Base-by-base conservation (phyloP, 2,888 invertebrate genomes). In the Ptilodon capucinus region DNA sequence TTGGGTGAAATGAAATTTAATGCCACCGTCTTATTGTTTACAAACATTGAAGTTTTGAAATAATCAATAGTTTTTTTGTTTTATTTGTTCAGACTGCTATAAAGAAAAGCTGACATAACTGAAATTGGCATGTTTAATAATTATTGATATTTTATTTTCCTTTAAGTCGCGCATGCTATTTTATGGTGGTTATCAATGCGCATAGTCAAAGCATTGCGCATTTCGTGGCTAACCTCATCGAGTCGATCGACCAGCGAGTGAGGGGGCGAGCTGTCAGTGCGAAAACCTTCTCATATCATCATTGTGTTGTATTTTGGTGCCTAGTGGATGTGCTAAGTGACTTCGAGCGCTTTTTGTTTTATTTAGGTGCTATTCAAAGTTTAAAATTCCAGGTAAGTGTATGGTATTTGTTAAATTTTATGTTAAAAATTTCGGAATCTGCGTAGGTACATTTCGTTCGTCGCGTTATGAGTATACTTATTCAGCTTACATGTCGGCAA, bases 121-220 rank as follows among this genome's bases (percentile, higher is more conserved):
- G 8, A 19, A 32, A 39, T 38, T 25, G 4, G 4, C 9, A 42
- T 50, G 36, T 40, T n/a, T n/a, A n/a, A n/a, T n/a, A 42, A 35
- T 44, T 34, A 42, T 13, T 19, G 2, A 18, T 23, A 42, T 46
- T 41, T 46, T 4, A 34, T n/a, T 36, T 34, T 6, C 38, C 17
- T 38, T n/a, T 14, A 41, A 61, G 69, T 64, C 78, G 89, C 90
- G 89, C 90, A 90, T 90, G 89, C 74, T 83, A 77, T 74, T 80
- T 76, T 71, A 60, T 64, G 67, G 62, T 63, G 65, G 80, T 79
- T 76, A 78, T 84, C 78, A 90, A 80, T 88, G 90, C 90, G 90
- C 90, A 91, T 88, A 90, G 82, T 90, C 90, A 88, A 86, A 87
- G 84, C 87, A 86, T 90, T 90, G 90, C 90, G 90, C 90, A 90